Base-by-base conservation (phyloP, 92 coral and sea anemone species). In the Porites rus region DNA sequence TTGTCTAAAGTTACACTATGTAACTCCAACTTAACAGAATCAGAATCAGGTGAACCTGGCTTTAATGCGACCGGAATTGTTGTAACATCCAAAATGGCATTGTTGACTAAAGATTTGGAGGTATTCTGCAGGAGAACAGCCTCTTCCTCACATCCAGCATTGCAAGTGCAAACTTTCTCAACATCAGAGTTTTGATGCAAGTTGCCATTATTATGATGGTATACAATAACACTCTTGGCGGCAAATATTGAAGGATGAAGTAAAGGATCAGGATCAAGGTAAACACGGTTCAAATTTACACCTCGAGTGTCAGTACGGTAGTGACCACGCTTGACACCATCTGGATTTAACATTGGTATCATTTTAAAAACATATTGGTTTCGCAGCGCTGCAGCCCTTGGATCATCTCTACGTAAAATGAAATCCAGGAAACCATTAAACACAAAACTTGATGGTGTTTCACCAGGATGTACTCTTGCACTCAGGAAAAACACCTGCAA, bases 381-480 rank as follows among this genome's bases (percentile, higher is more conserved):
- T 73, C 99, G 91, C 62, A 95, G 79, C 6, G 89, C 93, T 6
- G 85, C 93, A 0, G 99, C 97, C 54, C 99, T 86, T 17, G 98
- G 99, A 76, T 97, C 99, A 43, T 92, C 95, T 24, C 58, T 82
- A 70, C 98, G 92, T 20, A 93, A 90, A 59, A 97, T 90, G 69
- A 95, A 97, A 75, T 97, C 98, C 63, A 92, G 87, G 69, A 97
- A 97, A 76, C 99, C 99, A 86, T 97, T 93, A 87, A 97, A 97
- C 19, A 97, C 99, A 82, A 92, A 95, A 76, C 99, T 97, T 51
- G 99, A 89, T 16, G 99, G 99, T 6, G 99, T 97, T 82, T 97
- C 99, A 2, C 99, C 99, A 13, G 99, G 99, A 84, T 97, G 99
- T 66, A 97, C 99, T 80, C 99, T 88, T 7, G 98, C 96, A 88